phyloP scores from a whole-genome alignment of 23 tunicate genomes.

The Aplidium turbinatum region DNA sequence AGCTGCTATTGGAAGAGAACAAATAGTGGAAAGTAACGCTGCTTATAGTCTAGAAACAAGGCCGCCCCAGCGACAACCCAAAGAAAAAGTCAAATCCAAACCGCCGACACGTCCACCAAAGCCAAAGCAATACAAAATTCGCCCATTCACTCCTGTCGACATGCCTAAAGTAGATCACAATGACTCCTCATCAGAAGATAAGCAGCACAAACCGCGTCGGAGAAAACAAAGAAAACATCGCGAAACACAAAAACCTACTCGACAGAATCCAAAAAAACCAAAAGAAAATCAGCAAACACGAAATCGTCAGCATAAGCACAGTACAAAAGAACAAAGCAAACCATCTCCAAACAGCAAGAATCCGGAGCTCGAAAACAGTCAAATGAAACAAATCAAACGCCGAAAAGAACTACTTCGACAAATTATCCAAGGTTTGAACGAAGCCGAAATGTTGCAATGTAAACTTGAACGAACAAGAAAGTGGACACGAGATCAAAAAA shows the following conservation, averaged over 20 bases:
- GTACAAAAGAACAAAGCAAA: background rate
- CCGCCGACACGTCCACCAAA: slow-evolving; percentile 31
- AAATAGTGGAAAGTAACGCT: background rate
- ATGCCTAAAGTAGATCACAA: too few species aligned
- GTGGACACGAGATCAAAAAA: slow-evolving; percentile 33
- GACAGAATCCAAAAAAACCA: background rate
- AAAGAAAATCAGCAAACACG: background rate
- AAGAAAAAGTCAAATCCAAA: background rate
- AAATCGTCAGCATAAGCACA: background rate
- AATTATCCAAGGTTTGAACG: slow-evolving; percentile 28
- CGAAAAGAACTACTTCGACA: slow-evolving; percentile 21
- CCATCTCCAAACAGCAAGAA: background rate
- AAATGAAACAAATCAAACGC: slow-evolving; percentile 2
- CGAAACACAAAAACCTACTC: background rate
- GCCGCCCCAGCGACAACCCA: background rate
- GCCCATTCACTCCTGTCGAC: slow-evolving; percentile 1
- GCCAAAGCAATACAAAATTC: slow-evolving; percentile 31
- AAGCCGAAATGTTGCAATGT: slow-evolving; percentile 33
- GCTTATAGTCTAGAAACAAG: background rate
- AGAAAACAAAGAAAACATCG: background rate
- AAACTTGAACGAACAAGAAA: slow-evolving; percentile 29
- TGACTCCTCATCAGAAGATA: background rate
- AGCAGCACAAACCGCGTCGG: background rate
- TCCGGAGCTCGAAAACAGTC: background rate
- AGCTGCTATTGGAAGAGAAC: slow-evolving; percentile 6